phyloP scores from a whole-genome alignment of 2,113 vertebrate species.

The Heterocephalus glaber region DNA sequence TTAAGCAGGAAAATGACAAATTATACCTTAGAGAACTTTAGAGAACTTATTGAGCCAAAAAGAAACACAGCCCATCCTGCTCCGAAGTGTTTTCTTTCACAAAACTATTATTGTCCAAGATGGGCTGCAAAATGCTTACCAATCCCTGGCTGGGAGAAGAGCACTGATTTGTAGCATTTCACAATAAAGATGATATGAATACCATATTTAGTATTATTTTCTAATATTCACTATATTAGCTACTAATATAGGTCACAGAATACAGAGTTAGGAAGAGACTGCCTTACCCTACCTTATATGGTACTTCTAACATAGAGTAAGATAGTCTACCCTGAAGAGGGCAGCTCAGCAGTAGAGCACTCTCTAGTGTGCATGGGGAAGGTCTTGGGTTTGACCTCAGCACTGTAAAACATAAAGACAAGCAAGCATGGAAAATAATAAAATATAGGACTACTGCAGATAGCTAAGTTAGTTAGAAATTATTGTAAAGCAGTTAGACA shows the following conservation, averaged over 20 bases:
- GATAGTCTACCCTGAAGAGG: not conserved
- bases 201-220: not conserved
- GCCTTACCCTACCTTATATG: not conserved
- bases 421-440: not conserved
- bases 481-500: too few species aligned
- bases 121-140: not conserved
- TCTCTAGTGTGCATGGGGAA: not conserved
- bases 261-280: not conserved
- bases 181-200: not conserved
- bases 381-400: not conserved
- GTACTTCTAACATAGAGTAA: not conserved
- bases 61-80: not conserved
- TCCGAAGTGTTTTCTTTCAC: not conserved
- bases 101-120: not conserved
- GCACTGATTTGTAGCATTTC: not conserved
- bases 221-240: not conserved
- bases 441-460: too few species aligned
- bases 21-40: not conserved
- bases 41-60: slow-evolving; percentile 10
- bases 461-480: too few species aligned
- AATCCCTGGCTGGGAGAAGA: not conserved
- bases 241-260: not conserved
- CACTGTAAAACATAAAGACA: not conserved
- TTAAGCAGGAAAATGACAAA: not conserved
- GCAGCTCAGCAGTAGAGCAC: not conserved